Conservation (phyloP, 2,888 invertebrate genomes). For the Euplexia lucipara region DNA sequence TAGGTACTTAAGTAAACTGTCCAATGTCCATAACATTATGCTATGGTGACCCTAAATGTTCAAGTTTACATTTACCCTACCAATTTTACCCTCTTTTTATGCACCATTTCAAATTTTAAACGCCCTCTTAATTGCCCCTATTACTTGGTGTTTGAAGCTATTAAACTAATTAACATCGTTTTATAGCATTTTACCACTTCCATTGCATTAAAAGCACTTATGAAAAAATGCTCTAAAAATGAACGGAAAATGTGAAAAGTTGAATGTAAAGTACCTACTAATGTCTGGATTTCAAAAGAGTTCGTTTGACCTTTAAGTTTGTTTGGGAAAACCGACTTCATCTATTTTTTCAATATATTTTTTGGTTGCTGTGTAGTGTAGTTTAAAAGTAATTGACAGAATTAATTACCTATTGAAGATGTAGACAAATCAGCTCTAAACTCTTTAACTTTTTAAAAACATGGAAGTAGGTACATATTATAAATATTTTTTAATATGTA, state of each 20-base stretch:
- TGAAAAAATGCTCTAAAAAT: conserved; percentile 9
- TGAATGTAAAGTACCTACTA: background rate
- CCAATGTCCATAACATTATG: no score
- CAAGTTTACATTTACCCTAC: background rate
- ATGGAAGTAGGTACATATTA: no score
- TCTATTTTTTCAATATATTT: no score
- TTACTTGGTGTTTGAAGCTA: conserved; percentile 14
- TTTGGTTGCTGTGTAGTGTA: no score
- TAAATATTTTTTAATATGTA: no score
- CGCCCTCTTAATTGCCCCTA: conserved; percentile 4
- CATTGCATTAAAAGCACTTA: conserved; percentile 2
- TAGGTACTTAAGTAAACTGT: background rate
- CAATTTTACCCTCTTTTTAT: conserved; percentile 1
- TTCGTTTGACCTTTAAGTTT: no score
- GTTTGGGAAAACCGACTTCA: no score
- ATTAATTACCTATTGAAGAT: no score
- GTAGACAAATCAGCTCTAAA: no score
- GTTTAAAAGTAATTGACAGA: no score
- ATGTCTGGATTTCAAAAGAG: no score
- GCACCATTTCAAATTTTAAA: conserved; percentile 37
- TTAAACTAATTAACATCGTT: conserved; percentile 45
- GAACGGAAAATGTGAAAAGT: conserved; percentile 2
- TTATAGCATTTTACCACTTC: background rate
- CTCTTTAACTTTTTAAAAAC: no score
- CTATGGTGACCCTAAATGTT: background rate